These are phyloP conservation scores for Seriola quinqueradiata DNA, from an alignment of 2,113 vertebrate species.

Conservation along the genomic window DNA sequence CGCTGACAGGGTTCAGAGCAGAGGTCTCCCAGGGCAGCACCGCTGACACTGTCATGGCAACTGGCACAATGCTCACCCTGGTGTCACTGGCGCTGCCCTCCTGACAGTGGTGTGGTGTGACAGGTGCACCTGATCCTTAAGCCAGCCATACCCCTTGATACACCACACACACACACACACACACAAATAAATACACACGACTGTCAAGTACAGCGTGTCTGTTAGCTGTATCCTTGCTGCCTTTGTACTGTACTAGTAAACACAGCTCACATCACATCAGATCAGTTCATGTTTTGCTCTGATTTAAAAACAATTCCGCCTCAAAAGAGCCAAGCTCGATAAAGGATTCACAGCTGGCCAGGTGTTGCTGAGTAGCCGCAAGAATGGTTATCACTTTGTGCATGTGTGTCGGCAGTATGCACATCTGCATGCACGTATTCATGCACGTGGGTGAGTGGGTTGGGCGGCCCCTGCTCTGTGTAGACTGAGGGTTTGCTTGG, in stretches of 20 bases:
- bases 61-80: conserved; percentile 71
- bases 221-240: conserved; percentile 22
- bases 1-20: conserved; percentile 83
- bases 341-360: conserved; percentile 12
- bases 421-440: conserved; percentile 7
- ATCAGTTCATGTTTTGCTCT: conserved; percentile 14
- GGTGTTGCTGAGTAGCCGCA: conserved; percentile 15
- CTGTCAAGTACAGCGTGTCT: conserved; percentile 42
- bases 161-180: conserved; percentile 34
- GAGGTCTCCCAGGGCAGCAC: conserved; percentile 75
- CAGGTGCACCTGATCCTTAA: conserved; percentile 78
- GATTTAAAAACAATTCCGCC: conserved; percentile 20
- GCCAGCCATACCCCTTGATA: conserved; percentile 40
- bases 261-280: conserved; percentile 9
- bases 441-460: conserved; percentile 44
- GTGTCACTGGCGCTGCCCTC: conserved; percentile 75
- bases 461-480: conserved; percentile 52
- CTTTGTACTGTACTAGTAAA: conserved; percentile 18
- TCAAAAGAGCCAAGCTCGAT: background rate
- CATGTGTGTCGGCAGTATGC: conserved; percentile 1
- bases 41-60: conserved; percentile 81
- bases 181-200: conserved; percentile 33
- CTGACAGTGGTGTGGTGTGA: conserved; percentile 77
- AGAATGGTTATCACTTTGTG: background rate
- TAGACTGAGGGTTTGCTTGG: conserved; percentile 50